Evolutionary conservation across 1,140 invertebrate species (phyloP).

Genomic region (Dolichoris vasculosae): DNA sequence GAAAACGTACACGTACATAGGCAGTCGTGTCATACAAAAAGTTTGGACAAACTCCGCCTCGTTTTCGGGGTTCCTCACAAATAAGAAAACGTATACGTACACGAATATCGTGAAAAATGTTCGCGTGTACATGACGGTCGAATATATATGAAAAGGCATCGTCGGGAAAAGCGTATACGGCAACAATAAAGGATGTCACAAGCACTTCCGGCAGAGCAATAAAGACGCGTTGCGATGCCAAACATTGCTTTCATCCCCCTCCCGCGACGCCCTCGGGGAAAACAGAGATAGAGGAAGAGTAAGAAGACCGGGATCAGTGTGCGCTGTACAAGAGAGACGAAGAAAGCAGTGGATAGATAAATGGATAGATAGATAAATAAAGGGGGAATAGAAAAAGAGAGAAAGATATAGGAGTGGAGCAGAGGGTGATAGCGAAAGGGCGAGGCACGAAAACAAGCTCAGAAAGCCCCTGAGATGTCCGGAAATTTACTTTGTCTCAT

Average conservation of each 20-base stretch:
- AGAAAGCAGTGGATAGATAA: constrained; percentile 47
- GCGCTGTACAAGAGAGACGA: background rate
- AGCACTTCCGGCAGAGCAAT: constrained; percentile 60
- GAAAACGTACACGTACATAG: background rate
- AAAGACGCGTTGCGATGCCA: constrained; percentile 59
- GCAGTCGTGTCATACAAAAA: constrained; percentile 44
- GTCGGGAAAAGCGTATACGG: constrained; percentile 53
- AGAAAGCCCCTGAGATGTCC: constrained; percentile 44
- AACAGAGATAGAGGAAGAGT: background rate
- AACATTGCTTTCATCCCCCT: constrained; percentile 51
- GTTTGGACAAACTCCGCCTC: constrained; percentile 53
- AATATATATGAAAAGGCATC: constrained; percentile 52
- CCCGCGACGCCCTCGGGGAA: background rate
- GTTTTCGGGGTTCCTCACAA: constrained; percentile 14
- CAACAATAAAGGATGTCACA: constrained; percentile 60
- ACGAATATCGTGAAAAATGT: background rate
- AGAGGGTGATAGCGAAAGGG: background rate
- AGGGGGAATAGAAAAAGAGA: background rate
- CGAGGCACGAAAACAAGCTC: constrained; percentile 45
- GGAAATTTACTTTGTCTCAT: constrained; percentile 59
- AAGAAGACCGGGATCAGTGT: background rate
- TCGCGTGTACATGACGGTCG: background rate
- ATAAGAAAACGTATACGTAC: constrained; percentile 44
- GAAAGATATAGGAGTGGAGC: background rate
- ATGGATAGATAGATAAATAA: background rate